A percentile compares a stretch with the other conserved stretches of the same genome.
phyloP scores from a whole-genome alignment of 2,888 invertebrate species.

The Zaprionus obscuricornis region DNA sequence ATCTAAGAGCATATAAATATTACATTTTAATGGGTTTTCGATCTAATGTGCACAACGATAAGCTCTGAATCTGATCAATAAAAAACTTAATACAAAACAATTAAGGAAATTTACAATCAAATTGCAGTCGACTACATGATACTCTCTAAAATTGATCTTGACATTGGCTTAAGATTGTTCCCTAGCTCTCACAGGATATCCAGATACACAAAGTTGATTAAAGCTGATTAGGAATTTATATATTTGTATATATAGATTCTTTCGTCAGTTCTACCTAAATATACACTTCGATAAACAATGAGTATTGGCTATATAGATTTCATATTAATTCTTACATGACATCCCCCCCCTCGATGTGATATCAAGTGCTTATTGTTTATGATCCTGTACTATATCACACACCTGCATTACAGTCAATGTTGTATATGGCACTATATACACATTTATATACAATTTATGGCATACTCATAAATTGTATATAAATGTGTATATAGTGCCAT shows the following conservation, averaged over 20 bases:
- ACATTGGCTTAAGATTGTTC: too few species aligned
- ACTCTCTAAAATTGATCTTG: too few species aligned
- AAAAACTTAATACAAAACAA: constrained; percentile 16
- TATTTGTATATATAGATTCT: too few species aligned
- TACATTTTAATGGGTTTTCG: constrained; percentile 41
- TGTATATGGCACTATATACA: constrained; percentile 15
- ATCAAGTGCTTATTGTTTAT: constrained; percentile 32
- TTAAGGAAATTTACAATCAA: constrained; percentile 1
- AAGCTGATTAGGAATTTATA: too few species aligned
- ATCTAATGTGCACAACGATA: constrained; percentile 36
- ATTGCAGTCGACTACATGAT: constrained; percentile 16
- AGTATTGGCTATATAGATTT: too few species aligned
- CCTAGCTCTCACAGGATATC: too few species aligned
- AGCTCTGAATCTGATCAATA: constrained; percentile 38
- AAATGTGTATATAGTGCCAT: constrained; percentile 6
- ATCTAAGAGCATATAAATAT: constrained; percentile 11
- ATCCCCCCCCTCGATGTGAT: background rate
- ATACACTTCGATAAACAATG: too few species aligned
- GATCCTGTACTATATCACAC: constrained; percentile 18
- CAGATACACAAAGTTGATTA: too few species aligned
- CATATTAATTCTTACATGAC: constrained; percentile 21
- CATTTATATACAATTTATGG: constrained; percentile 45
- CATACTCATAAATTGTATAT: constrained; percentile 27
- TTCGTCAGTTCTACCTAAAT: too few species aligned
- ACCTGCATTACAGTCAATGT: constrained; percentile 15